Base-by-base conservation (phyloP, 2,888 invertebrate species). In the Ophion obscuratus region DNA sequence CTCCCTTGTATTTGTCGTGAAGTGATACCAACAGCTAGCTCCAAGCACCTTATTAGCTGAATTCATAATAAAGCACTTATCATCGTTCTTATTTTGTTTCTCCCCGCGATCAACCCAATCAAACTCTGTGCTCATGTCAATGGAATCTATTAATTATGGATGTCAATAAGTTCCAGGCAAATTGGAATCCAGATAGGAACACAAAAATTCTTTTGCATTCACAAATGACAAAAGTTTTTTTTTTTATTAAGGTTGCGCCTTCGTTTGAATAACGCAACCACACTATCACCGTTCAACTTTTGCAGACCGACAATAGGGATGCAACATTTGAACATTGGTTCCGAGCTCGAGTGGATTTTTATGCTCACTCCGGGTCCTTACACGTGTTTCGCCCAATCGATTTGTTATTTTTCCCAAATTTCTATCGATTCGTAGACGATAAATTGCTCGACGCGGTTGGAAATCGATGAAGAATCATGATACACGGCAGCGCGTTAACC, bases 51-150 rank as follows among this genome's bases (percentile, higher is more conserved):
- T 53, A 53, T 53, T 53, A 53, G 53, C 53, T 11, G 11, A 17
- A 74, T 74, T 66, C 53, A 57, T 70, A 78, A 17, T 11, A 24
- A 59, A 70, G 44, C 47, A 66, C 74, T 62, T 67, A 61, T 66
- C 47, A 70, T 27, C 57, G 66, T 27, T 7, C 44, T 59, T 61
- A 36, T 31, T 20, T 66, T 61, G 2, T 40, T 36, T 11, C 61
- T 36, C 27, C 20, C n/a, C 44, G n/a, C n/a, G 44, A 40, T 6
- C 4, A 31, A 31, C 4, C 31, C 31, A 31, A 31, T 31, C 31
- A 31, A 14, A 68, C 68, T 20, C 20, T 44, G 44, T 44, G 11
- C 14, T 6, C 10, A 17, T 44, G 5, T 6, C 40, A 1, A 7
- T 6, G 40, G 40, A 40, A 40, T 40, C 40, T 9, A 40, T 40